Evolutionary conservation across 37 sponge, comb jelly and placozoan species (phyloP).

Genomic region (Haliclona indistincta): DNA sequence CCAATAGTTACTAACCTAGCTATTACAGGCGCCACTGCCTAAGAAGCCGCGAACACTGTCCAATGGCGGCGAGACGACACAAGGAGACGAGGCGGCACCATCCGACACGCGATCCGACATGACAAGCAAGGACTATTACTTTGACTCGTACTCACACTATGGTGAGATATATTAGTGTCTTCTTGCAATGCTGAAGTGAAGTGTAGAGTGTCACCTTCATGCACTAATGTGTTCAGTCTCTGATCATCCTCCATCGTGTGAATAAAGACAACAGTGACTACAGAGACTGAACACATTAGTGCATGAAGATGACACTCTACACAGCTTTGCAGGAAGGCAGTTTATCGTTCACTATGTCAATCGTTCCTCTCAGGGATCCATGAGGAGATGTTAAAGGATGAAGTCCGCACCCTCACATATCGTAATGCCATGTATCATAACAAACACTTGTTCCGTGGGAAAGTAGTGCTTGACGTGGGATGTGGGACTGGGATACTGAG

Average conservation of each 20-base stretch:
- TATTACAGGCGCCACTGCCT: conserved; percentile 9
- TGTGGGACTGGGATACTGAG: conserved; percentile 98
- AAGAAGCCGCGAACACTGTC: conserved; percentile 21
- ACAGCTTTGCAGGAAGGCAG: no score
- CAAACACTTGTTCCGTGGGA: conserved; percentile 93
- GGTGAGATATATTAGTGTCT: no score
- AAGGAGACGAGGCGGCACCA: no score
- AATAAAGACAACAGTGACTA: no score
- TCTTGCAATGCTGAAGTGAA: no score
- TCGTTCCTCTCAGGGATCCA: conserved; percentile 75
- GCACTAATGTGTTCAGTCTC: no score
- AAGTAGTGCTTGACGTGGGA: conserved; percentile 94
- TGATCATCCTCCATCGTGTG: no score
- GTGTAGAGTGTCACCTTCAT: no score
- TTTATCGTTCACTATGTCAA: no score
- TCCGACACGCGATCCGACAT: conserved; percentile 17
- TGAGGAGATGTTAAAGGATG: conserved; percentile 98
- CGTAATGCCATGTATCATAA: conserved; percentile 93
- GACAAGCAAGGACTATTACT: conserved; percentile 96
- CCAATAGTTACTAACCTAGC: not conserved
- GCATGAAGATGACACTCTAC: no score
- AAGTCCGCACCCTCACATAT: conserved; percentile 93
- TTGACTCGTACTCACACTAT: conserved; percentile 98
- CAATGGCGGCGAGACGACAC: no score
- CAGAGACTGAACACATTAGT: no score